phyloP scores from a whole-genome alignment of 2,797 vertebrate species.

The Microcaecilia unicolor region DNA sequence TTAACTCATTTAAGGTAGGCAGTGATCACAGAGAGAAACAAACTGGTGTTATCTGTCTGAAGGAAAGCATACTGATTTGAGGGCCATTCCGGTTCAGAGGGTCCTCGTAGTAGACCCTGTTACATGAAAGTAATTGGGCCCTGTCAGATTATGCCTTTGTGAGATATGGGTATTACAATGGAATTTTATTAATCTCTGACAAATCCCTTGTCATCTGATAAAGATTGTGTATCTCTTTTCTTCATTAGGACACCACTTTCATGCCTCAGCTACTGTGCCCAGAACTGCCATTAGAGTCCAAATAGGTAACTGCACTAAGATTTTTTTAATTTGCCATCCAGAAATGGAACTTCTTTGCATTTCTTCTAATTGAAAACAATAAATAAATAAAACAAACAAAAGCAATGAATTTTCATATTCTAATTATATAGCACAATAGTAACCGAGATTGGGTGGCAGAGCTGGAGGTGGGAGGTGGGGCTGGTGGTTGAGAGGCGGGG shows the following conservation, averaged over 20 bases:
- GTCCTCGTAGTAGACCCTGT: conserved; percentile 47
- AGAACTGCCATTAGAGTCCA: neutral
- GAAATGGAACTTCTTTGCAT: too few species aligned
- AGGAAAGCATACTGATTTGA: conserved; percentile 52
- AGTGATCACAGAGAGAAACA: conserved; percentile 62
- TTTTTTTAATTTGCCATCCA: too few species aligned
- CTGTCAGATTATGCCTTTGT: conserved; percentile 36
- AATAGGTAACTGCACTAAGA: too few species aligned
- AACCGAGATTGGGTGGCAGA: too few species aligned
- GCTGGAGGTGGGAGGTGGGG: too few species aligned
- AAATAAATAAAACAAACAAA: too few species aligned
- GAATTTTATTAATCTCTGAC: conserved; percentile 44
- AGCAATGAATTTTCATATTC: too few species aligned
- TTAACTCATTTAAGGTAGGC: conserved; percentile 88
- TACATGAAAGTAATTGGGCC: conserved; percentile 43
- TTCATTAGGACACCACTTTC: conserved; percentile 17
- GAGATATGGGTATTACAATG: conserved; percentile 43
- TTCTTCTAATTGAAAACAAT: too few species aligned
- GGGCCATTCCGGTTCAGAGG: conserved; percentile 55
- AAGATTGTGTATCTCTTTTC: conserved; percentile 28
- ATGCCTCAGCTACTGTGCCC: neutral
- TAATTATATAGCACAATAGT: too few species aligned
- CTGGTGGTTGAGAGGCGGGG: too few species aligned
- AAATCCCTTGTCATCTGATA: conserved; percentile 42
- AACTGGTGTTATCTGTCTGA: conserved; percentile 52